Evolutionary conservation across 2,888 invertebrate genomes (phyloP).

Genomic region (Thelaira solivaga): DNA sequence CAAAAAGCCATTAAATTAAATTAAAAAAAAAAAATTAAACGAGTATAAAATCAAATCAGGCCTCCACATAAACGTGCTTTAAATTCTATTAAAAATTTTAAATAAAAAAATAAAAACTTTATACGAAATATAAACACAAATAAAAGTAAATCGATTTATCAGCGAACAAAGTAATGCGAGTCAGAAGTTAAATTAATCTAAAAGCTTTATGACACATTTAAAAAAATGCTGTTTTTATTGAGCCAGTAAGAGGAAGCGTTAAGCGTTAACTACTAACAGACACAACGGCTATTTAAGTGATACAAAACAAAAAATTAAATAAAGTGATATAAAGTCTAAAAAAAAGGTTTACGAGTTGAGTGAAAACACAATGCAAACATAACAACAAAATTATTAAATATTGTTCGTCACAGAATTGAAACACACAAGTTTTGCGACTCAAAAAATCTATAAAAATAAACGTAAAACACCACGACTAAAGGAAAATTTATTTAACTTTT

Average conservation of each 20-base stretch:
- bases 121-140: background rate
- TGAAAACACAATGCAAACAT: slow-evolving; percentile 3
- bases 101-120: slow-evolving; percentile 17
- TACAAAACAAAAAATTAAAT: slow-evolving; percentile 14
- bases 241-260: slow-evolving; percentile 47
- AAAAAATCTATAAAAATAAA: background rate
- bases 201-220: too few relatives aligned
- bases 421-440: background rate
- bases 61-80: slow-evolving; percentile 33
- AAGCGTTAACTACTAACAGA: slow-evolving; percentile 11
- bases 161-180: background rate
- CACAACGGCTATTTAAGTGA: background rate
- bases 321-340: slow-evolving; percentile 9
- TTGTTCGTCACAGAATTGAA: slow-evolving; percentile 10
- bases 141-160: slow-evolving; percentile 11
- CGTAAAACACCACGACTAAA: background rate
- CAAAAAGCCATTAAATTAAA: slow-evolving; percentile 24
- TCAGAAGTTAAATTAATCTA: too few relatives aligned
- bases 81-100: too few relatives aligned
- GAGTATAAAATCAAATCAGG: slow-evolving; percentile 12
- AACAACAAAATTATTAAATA: too few relatives aligned
- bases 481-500: background rate
- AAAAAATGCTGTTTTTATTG: slow-evolving; percentile 52
- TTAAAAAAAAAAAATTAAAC: background rate
- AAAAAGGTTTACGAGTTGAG: background rate